phyloP scores from a whole-genome alignment of 2,797 vertebrate genomes.

The Rhadinocentrus ornatus region DNA sequence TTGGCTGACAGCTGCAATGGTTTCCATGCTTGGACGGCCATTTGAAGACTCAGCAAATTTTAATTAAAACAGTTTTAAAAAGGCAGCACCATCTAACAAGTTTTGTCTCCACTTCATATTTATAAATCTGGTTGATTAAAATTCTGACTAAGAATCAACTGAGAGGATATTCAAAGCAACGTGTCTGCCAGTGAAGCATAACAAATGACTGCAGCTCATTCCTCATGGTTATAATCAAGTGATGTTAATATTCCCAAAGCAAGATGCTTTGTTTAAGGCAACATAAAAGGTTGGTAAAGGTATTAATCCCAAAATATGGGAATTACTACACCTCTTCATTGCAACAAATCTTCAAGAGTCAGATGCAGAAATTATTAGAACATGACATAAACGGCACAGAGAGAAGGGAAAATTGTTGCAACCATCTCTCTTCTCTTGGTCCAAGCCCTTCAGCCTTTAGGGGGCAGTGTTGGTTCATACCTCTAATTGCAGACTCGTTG shows the following conservation, averaged over 20 bases:
- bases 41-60: constrained; percentile 16
- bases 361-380: background rate
- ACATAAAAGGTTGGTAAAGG: background rate
- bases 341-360: background rate
- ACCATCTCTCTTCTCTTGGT: constrained; percentile 1
- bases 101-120: constrained; percentile 13
- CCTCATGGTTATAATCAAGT: background rate
- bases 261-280: constrained; percentile 1
- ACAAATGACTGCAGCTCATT: constrained; percentile 6
- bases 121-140: constrained; percentile 9
- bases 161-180: constrained; percentile 7
- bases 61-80: constrained; percentile 9
- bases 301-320: background rate
- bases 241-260: background rate
- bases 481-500: constrained; percentile 46
- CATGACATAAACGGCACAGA: background rate
- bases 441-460: constrained; percentile 61
- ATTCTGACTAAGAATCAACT: constrained; percentile 6
- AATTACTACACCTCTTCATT: background rate
- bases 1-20: background rate
- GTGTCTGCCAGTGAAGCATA: background rate
- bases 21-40: constrained; percentile 1
- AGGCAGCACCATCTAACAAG: constrained; percentile 5
- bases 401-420: constrained; percentile 10
- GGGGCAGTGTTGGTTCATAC: constrained; percentile 82